A percentile compares a stretch with the other conserved stretches of the same genome.
Conservation (phyloP, 2,113 vertebrate species). For the Columba livia region DNA sequence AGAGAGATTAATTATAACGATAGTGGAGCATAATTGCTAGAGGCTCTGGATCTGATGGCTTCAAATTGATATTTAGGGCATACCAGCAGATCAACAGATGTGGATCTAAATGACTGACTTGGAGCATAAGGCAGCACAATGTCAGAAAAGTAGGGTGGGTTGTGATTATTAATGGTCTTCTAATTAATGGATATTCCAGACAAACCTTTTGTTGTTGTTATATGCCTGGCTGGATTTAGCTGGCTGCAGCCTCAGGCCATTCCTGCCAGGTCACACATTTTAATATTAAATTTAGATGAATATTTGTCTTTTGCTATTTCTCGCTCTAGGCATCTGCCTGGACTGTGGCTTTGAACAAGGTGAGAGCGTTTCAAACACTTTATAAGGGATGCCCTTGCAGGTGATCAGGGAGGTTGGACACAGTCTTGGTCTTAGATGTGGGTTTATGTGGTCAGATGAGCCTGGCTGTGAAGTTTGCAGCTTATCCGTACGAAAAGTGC, state of each 20-base stretch:
- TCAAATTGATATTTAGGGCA: conserved; percentile 37
- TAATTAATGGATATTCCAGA: not conserved
- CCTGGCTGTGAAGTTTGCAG: not conserved
- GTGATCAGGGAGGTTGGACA: not conserved
- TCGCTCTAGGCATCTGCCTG: not conserved
- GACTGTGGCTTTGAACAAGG: not conserved
- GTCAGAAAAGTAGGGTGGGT: not conserved
- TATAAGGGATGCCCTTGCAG: not conserved
- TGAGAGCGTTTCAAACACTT: not conserved
- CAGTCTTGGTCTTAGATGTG: not conserved
- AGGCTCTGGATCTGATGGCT: not conserved
- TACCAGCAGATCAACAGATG: not conserved
- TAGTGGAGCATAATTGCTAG: not conserved
- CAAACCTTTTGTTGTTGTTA: not conserved
- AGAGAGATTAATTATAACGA: not conserved
- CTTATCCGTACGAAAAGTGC: not conserved
- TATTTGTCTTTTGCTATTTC: not conserved
- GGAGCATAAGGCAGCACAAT: conserved; percentile 7
- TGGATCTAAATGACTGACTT: conserved; percentile 14
- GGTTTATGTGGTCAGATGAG: not conserved
- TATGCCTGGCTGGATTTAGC: not conserved
- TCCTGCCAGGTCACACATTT: not conserved
- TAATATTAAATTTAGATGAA: not conserved
- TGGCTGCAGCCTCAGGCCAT: not conserved
- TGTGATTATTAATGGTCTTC: not conserved